Percentiles rank a stretch among this genome's conserved stretches.
These are phyloP conservation scores for Trachelus troglodyta DNA, from an alignment of 2,888 invertebrate genomes.

Conservation along the genomic window DNA sequence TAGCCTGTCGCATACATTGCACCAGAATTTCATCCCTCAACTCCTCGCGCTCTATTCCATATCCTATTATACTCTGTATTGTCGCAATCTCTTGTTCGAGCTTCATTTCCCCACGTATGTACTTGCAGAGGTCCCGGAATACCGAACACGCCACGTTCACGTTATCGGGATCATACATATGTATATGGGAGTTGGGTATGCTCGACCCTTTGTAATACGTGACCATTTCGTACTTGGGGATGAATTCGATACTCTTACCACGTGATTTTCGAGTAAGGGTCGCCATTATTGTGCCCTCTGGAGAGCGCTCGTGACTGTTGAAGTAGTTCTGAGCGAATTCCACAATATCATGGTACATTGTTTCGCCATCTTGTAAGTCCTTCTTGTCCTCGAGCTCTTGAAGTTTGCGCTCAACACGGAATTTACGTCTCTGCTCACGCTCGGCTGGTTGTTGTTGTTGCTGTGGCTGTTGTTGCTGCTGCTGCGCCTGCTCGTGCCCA, in stretches of 20 bases:
- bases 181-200: constrained; percentile 93
- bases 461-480: constrained; percentile 34
- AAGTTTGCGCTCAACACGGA: constrained; percentile 86
- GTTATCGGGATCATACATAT: constrained; percentile 95
- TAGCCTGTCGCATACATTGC: constrained; percentile 88
- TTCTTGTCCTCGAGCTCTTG: constrained; percentile 79
- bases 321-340: constrained; percentile 96
- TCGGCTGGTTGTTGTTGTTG: constrained; percentile 69
- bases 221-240: constrained; percentile 94
- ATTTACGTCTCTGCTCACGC: constrained; percentile 83
- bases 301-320: constrained; percentile 87
- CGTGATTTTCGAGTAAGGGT: constrained; percentile 82
- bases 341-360: constrained; percentile 80
- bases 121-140: constrained; percentile 91
- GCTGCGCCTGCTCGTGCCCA: constrained; percentile 13
- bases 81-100: constrained; percentile 84
- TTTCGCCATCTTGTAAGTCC: constrained; percentile 68
- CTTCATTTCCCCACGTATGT: constrained; percentile 89
- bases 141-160: constrained; percentile 89
- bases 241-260: constrained; percentile 79
- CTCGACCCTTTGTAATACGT: constrained; percentile 87
- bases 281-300: constrained; percentile 89
- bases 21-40: constrained; percentile 91
- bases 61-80: constrained; percentile 86
- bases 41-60: constrained; percentile 92